Evolutionary conservation across 1,140 invertebrate genomes (phyloP), one percentile per base, ranked within the genome.

Genomic region (Phocides pigmalion): DNA sequence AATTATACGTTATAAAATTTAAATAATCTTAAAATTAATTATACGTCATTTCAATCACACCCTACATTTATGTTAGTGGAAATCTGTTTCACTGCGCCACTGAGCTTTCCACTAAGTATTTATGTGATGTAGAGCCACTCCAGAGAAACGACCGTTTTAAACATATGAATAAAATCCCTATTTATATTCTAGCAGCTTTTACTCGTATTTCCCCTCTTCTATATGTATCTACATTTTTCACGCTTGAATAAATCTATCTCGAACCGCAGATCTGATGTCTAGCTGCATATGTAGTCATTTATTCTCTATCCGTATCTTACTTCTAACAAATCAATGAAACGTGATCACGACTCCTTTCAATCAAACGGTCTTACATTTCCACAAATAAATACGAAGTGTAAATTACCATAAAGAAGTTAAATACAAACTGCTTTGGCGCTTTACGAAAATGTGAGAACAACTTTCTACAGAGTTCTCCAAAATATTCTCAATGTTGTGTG

Each of bases 181-280:
- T 61, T 61, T 61, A 61, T 61, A 61, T 61, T 61, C 58, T 49
- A 61, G 58, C 58, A 61, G 58, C 58, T 61, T 61, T 61, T 61
- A 49, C 46, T 15, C 58, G 58, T 49, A 61, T 61, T 61, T 61
- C 58, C 41, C 17, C 44, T 62, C 32, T 41, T 62, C 42, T 61
- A 61, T 61, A 62, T 62, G 58, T 62, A 62, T 50, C 58, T 62
- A 62, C 58, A 62, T 62, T 62, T 50, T 50, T 62, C 58, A 62
- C 58, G 58, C 58, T 41, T 50, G 58, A 62, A 62, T 62, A 62
- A 62, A 62, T 62, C 12, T 62, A 62, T 62, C 58, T 62, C 47
- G n/a, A 50, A 50, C 28, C 46, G 17, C 35, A 39, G 46, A 28
- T 49, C 44, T 35, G 42, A 37, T 53, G 32, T 53, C 22, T 53